Percentiles rank a stretch among this genome's conserved stretches.
phyloP scores from a whole-genome alignment of 2,113 vertebrate genomes.

The Zosterops borbonicus region DNA sequence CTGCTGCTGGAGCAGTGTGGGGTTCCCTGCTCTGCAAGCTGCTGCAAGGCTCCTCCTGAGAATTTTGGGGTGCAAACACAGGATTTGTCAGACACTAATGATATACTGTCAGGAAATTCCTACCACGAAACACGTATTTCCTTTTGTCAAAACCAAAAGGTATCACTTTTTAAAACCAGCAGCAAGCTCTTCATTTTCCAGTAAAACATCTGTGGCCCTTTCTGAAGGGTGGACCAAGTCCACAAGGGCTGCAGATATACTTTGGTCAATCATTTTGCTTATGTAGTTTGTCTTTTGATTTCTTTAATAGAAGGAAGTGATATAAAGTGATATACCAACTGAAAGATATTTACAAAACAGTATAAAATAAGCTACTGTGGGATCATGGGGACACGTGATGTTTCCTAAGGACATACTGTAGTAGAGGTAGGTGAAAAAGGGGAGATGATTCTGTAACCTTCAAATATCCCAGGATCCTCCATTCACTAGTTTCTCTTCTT shows the following conservation, averaged over 20 bases:
- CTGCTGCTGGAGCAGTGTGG: not conserved
- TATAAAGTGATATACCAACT: conserved; percentile 79
- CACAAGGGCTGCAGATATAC: conserved; percentile 73
- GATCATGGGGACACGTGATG: conserved; percentile 49
- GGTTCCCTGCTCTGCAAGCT: not conserved
- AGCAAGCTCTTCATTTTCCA: conserved; percentile 77
- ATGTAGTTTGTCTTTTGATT: conserved; percentile 51
- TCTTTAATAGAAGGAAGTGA: conserved; percentile 72
- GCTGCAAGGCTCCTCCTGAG: conserved; percentile 25
- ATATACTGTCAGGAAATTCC: conserved; percentile 42
- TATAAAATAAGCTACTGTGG: conserved; percentile 75
- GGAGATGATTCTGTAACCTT: conserved; percentile 72
- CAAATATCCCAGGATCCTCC: conserved; percentile 71
- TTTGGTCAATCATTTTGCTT: conserved; percentile 78
- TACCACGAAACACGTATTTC: conserved; percentile 28
- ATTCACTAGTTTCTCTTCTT: conserved; percentile 63
- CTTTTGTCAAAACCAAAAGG: conserved; percentile 61
- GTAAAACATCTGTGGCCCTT: conserved; percentile 76
- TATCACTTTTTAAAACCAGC: conserved; percentile 64
- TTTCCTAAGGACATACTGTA: conserved; percentile 72
- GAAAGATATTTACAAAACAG: conserved; percentile 75
- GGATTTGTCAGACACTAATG: conserved; percentile 24
- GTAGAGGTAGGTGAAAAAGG: conserved; percentile 82
- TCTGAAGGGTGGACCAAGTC: conserved; percentile 60
- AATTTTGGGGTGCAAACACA: conserved; percentile 32